Evolutionary conservation across 1,140 invertebrate genomes (phyloP), one percentile per base, ranked within the genome.

Genomic region (Philotrypesis tridentata): DNA sequence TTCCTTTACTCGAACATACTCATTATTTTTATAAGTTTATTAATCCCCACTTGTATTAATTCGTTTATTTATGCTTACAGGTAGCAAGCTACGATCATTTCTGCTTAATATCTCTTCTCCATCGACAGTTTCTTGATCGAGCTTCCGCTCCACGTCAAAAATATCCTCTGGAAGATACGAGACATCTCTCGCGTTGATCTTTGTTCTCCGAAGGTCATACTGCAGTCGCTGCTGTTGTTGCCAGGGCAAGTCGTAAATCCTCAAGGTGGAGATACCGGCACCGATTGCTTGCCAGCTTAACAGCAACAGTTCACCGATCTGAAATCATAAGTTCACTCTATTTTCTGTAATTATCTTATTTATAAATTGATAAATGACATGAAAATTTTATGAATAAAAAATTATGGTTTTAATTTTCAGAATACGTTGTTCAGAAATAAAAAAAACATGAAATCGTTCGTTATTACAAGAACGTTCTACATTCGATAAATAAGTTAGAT

Each of bases 61-160:
- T 70, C 43, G 29, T 43, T 37, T 37, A 7, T 25, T n/a, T 37
- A 12, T 25, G 21, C 87, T 84, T 63, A 89, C 89, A 5, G 83
- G 82, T 33, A 83, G 75, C 40, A 84, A 85, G 77, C 87, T 85
- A 55, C 87, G 82, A 68, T 85, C 83, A 14, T 81, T 68, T 74
- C 87, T 87, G 27, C 65, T 25, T 8, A 86, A 37, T 2, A 27
- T 73, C 14, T 83, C 83, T 40, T 60, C 48, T 29, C 48, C 65
- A 14, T 75, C 55, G 21, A 21, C 48, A 48, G 12, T 43, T n/a
- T 70, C 67, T 25, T 29, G 27, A 11, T 70, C 21, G 11, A 29
- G 67, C 12, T 29, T 31, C 29, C 29, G 29, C 17, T 75, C 75
- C 2, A 68, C 63, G 61, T 68, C 31, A 5, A 21, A n/a, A 8